Evolutionary conservation across 1,140 invertebrate species (phyloP).

Genomic region (Halotydeus destructor): DNA sequence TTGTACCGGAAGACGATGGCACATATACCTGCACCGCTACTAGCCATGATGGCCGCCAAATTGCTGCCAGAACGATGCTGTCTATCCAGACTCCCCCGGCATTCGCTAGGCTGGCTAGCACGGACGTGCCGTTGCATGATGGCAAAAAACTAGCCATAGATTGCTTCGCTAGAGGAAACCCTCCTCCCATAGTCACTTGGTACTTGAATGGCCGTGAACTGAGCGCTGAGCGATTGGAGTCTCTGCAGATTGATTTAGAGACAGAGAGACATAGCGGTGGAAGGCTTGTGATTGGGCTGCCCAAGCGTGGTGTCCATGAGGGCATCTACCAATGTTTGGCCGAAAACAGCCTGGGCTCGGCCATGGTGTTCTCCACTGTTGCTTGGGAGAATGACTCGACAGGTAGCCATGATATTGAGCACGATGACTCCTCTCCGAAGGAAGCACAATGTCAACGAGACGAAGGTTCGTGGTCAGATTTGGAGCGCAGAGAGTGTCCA

Average conservation of each 20-base stretch:
- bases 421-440: too few species aligned
- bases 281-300: not conserved
- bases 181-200: conserved; percentile 52
- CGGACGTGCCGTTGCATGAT: conserved; percentile 33
- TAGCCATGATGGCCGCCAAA: conserved; percentile 21
- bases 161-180: conserved; percentile 42
- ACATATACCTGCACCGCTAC: conserved; percentile 40
- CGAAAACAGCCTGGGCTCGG: conserved; percentile 51
- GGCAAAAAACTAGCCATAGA: conserved; percentile 38
- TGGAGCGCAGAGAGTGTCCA: too few species aligned
- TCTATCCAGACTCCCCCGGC: conserved; percentile 31
- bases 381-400: too few species aligned
- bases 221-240: not conserved
- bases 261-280: conserved; percentile 1
- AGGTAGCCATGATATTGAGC: too few species aligned
- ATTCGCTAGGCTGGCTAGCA: conserved; percentile 29
- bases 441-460: too few species aligned
- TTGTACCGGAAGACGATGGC: conserved; percentile 38
- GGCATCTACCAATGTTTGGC: conserved; percentile 54
- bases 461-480: too few species aligned
- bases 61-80: conserved; percentile 17
- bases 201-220: conserved; percentile 44
- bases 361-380: too few species aligned
- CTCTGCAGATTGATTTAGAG: conserved; percentile 1
- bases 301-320: conserved; percentile 3